Conservation (phyloP, 2,113 vertebrate genomes). For the Pollimyrus isidori region DNA sequence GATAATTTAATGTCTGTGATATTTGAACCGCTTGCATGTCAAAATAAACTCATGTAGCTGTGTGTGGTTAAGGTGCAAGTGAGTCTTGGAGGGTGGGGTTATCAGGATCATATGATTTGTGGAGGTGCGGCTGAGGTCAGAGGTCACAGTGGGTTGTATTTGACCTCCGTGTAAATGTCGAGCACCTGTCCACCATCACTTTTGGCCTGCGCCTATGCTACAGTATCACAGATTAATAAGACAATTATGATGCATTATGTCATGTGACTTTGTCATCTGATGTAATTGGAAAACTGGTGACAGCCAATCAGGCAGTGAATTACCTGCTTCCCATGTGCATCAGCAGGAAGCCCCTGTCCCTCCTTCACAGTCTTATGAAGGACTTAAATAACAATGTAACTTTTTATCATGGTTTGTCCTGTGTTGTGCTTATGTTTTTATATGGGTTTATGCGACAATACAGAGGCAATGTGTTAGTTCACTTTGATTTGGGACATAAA, state of each 20-base stretch:
- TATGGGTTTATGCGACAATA: background rate
- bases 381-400: background rate
- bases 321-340: background rate
- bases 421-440: background rate
- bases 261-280: background rate
- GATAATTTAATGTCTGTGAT: background rate
- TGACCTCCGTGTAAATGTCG: background rate
- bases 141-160: no score
- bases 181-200: background rate
- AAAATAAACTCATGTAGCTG: background rate
- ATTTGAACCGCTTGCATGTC: background rate
- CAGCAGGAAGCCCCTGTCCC: background rate
- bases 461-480: background rate
- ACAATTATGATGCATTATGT: background rate
- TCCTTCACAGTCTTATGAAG: background rate
- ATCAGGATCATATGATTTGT: no score
- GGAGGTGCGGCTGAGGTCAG: no score
- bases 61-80: background rate
- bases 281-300: background rate
- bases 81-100: background rate
- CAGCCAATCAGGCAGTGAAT: background rate
- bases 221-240: background rate
- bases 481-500: no score
- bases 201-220: background rate
- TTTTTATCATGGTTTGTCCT: background rate